Evolutionary conservation across 2,888 invertebrate genomes (phyloP), one percentile per base, ranked within the genome.

Genomic region (Rotaria magnacalcarata): DNA sequence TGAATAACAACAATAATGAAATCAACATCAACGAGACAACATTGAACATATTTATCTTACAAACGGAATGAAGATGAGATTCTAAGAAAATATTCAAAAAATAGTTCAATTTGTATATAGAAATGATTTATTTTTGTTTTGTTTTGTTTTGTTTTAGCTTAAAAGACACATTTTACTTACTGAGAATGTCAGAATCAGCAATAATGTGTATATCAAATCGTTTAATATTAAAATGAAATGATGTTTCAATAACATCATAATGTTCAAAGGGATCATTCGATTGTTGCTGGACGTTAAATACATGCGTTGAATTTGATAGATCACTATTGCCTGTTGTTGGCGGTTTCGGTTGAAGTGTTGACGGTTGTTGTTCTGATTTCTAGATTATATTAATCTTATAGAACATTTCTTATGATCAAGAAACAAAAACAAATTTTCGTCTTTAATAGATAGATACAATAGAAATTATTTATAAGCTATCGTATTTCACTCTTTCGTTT

Each of bases 221-320:
- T 88, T 96, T 95, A 24, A 91, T 90, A 88, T 91, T 93, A 90
- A 99, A 94, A 91, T 99, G 99, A 92, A 97, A 97, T 0, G 97
- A 98, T 0, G 99, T 98, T 92, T 98, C 97, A 0, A 95, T 93
- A n/a, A 98, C 96, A 92, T 98, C 97, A 90, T 95, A 96, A 84
- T 94, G 93, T 54, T 94, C 93, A 92, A 96, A 97, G 91, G 80
- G 24, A 95, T 93, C 88, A 94, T 93, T 87, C 0, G 80, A 47
- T 47, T 80, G 43, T 47, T 43, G 47, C 19, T 67, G 67, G 1
- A 1, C 19, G 7, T 67, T 67, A 6, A 34, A 27, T 14, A 24
- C 4, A 34, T 16, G 3, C 3, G 34, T 16, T 0, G 27, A 34
- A 34, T 67, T 67, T 19, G 19, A 7, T 67, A 14, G 67, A 80